Evolutionary conservation across 2,113 vertebrate genomes (phyloP).

Genomic region (Sinocyclocheilus anophthalmus): DNA sequence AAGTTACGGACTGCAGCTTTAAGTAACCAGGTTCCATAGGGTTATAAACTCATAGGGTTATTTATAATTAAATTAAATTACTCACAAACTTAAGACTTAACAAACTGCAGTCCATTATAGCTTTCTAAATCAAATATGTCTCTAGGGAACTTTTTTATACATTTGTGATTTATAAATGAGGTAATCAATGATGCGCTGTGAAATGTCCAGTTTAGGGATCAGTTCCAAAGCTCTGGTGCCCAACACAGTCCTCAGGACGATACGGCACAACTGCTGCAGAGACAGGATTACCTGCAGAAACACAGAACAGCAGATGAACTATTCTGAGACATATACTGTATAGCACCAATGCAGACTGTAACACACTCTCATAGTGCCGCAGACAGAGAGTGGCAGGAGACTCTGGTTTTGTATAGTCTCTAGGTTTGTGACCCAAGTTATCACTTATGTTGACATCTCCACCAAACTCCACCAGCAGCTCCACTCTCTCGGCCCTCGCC

Average conservation of each 20-base stretch:
- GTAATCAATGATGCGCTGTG: slow-evolving; percentile 77
- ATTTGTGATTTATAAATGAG: slow-evolving; percentile 73
- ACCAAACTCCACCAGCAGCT: slow-evolving; percentile 87
- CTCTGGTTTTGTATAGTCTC: slow-evolving; percentile 79
- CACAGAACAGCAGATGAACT: neutral
- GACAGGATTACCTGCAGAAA: slow-evolving; percentile 79
- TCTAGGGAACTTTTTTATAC: neutral
- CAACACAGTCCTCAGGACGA: slow-evolving; percentile 74
- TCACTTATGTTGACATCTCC: slow-evolving; percentile 83
- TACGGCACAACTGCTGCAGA: slow-evolving; percentile 87
- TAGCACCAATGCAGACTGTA: neutral
- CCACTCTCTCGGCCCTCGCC: slow-evolving; percentile 75
- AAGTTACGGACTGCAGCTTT: too few species aligned
- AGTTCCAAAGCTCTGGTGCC: slow-evolving; percentile 75
- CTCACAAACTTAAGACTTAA: neutral
- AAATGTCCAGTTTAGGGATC: slow-evolving; percentile 77
- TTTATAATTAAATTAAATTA: too few species aligned
- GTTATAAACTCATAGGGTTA: too few species aligned
- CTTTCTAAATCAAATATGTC: too few species aligned
- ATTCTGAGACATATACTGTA: too few species aligned
- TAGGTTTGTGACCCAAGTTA: slow-evolving; percentile 80
- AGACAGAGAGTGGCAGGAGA: slow-evolving; percentile 77
- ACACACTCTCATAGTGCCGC: slow-evolving; percentile 82
- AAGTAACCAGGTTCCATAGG: too few species aligned
- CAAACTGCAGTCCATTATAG: neutral